Evolutionary conservation across 2,113 vertebrate species (phyloP).

Genomic region (Eidolon helvum): DNA sequence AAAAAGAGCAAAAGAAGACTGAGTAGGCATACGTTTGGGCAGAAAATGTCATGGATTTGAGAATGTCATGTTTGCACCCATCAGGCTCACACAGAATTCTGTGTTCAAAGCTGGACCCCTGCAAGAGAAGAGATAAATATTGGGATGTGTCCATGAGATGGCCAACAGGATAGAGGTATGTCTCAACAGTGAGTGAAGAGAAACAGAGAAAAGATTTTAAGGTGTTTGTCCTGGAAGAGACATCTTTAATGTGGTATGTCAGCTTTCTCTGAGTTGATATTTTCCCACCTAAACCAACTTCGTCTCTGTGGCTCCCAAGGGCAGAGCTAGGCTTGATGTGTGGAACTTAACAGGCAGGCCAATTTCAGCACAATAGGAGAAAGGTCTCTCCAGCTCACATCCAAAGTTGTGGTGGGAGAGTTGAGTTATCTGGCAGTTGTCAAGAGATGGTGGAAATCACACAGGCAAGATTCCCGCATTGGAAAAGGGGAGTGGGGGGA

Average conservation of each 20-base stretch:
- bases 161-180: not conserved
- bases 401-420: not conserved
- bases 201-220: not conserved
- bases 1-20: not conserved
- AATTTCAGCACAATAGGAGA: not conserved
- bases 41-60: not conserved
- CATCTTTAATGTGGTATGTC: not conserved
- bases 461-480: not conserved
- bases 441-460: not conserved
- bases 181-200: not conserved
- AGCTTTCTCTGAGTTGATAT: not conserved
- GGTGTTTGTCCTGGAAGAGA: not conserved
- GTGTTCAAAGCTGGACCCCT: not conserved
- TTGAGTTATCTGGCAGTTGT: not conserved
- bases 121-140: not conserved
- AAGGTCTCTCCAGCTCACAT: not conserved
- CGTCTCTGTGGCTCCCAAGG: not conserved
- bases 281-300: not conserved
- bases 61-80: not conserved
- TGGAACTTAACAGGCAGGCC: not conserved
- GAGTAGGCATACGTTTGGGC: accelerated
- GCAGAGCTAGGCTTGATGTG: not conserved
- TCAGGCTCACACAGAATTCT: not conserved
- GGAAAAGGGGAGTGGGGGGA: too few species aligned
- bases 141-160: not conserved